Evolutionary conservation across 2,113 vertebrate genomes (phyloP).

Genomic region (Limnothrissa miodon): DNA sequence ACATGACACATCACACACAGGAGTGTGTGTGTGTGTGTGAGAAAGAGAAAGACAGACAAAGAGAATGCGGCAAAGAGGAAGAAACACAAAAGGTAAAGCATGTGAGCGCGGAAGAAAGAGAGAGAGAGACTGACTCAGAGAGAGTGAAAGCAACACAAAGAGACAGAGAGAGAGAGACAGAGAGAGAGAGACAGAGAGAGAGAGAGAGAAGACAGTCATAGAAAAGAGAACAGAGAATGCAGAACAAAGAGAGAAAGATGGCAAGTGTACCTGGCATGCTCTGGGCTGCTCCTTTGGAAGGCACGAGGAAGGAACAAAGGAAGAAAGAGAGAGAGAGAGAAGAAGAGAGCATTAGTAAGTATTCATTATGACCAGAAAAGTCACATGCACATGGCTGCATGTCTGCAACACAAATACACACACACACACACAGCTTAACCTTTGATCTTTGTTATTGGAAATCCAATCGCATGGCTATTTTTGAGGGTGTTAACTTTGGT

Average conservation of each 20-base stretch:
- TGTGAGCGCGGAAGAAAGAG: too few relatives aligned
- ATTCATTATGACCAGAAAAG: not conserved
- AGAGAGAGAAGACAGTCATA: constrained; percentile 27
- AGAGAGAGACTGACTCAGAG: not conserved
- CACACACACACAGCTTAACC: too few relatives aligned
- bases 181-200: not conserved
- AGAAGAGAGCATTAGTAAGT: not conserved
- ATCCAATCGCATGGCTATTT: too few relatives aligned
- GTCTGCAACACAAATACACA: not conserved
- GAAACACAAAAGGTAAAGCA: not conserved
- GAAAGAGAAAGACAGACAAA: not conserved
- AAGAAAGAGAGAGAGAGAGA: constrained; percentile 30
- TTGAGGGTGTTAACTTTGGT: too few relatives aligned
- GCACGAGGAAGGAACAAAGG: constrained; percentile 44
- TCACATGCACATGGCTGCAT: not conserved
- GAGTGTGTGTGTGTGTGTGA: not conserved
- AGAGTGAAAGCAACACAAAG: not conserved
- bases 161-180: not conserved
- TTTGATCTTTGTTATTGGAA: too few relatives aligned
- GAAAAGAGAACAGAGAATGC: not conserved
- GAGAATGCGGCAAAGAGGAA: not conserved
- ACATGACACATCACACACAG: not conserved
- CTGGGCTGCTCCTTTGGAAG: constrained; percentile 74
- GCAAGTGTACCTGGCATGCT: constrained; percentile 69
- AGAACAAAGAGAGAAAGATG: constrained; percentile 33